Evolutionary conservation across 2,797 vertebrate species (phyloP).

Genomic region (Erpetoichthys calabaricus): DNA sequence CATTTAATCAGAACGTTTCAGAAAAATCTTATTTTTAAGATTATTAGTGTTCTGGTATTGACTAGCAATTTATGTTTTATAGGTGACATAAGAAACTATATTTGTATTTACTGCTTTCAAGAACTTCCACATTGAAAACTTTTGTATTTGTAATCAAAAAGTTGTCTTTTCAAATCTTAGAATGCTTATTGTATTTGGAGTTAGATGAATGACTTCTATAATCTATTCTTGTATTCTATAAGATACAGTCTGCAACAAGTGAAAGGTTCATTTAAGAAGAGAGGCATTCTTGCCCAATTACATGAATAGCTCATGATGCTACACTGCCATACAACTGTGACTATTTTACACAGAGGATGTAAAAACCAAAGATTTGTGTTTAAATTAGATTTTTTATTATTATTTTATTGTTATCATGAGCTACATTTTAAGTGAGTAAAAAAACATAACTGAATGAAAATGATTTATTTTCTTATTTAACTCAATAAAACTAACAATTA

Average conservation of each 20-base stretch:
- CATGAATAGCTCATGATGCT: constrained; percentile 47
- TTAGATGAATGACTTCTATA: constrained; percentile 1
- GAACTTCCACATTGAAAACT: too few species aligned
- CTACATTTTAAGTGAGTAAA: constrained; percentile 6
- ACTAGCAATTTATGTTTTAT: too few species aligned
- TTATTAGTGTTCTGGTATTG: too few species aligned
- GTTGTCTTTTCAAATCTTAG: neutral
- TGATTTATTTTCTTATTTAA: constrained; percentile 34
- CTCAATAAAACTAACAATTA: constrained; percentile 43
- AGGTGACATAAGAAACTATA: too few species aligned
- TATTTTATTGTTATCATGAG: constrained; percentile 22
- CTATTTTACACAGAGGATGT: constrained; percentile 55
- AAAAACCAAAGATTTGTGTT: constrained; percentile 59
- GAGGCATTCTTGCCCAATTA: constrained; percentile 40
- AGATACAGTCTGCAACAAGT: constrained; percentile 14
- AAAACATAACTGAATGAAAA: constrained; percentile 21
- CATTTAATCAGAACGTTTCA: too few species aligned
- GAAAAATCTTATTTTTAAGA: too few species aligned
- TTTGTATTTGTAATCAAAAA: neutral
- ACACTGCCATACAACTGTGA: constrained; percentile 47
- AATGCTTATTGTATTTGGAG: neutral
- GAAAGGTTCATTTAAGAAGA: constrained; percentile 21
- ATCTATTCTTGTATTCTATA: neutral
- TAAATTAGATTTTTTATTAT: constrained; percentile 49
- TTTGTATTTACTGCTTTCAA: too few species aligned